These are phyloP conservation scores for Theristicus caerulescens DNA, from an alignment of 2,113 vertebrate species.

Conservation along the genomic window DNA sequence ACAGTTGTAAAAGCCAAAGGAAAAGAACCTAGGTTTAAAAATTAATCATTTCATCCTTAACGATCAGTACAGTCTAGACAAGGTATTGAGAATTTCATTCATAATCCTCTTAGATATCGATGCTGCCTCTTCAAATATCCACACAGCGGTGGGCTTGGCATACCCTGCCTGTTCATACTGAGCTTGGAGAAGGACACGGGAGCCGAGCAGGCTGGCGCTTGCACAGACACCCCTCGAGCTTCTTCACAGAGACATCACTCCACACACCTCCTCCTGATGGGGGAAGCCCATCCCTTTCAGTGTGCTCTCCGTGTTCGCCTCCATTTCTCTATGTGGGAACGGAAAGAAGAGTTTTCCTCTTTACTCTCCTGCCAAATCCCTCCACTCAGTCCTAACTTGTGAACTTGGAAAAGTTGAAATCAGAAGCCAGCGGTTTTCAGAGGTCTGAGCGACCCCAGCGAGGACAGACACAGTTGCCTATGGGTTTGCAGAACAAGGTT, in stretches of 20 bases:
- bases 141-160: background rate
- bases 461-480: background rate
- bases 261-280: fast-evolving
- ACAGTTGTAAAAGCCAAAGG: background rate
- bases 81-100: background rate
- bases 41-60: background rate
- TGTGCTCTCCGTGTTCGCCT: fast-evolving
- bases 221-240: background rate
- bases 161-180: background rate
- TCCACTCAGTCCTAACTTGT: fast-evolving
- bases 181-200: background rate
- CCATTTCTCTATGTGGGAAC: background rate
- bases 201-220: fast-evolving
- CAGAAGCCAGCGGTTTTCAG: background rate
- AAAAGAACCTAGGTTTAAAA: background rate
- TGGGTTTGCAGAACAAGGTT: background rate
- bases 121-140: background rate
- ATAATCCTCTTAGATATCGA: background rate
- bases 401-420: background rate
- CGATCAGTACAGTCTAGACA: background rate
- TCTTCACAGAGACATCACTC: fast-evolving
- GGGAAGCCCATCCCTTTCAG: background rate
- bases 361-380: background rate
- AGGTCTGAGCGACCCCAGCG: fast-evolving
- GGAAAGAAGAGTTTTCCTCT: background rate